phyloP scores from a whole-genome alignment of 2,888 invertebrate species.

The Panzeria rudis region DNA sequence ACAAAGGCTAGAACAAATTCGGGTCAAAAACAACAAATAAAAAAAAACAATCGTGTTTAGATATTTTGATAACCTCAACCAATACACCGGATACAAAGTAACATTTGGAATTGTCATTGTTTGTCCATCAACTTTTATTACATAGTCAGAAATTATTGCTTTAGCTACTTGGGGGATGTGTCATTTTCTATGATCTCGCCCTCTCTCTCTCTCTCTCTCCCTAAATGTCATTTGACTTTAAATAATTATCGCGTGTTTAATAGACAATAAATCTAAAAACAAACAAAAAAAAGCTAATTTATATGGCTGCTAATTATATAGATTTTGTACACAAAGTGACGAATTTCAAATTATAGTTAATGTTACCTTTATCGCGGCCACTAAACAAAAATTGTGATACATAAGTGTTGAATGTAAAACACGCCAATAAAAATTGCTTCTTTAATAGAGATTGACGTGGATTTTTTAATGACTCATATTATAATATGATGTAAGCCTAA shows the following conservation, averaged over 20 bases:
- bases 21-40: not conserved
- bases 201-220: too few species aligned
- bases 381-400: slow-evolving; percentile 27
- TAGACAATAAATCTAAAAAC: slow-evolving; percentile 10
- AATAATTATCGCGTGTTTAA: slow-evolving; percentile 49
- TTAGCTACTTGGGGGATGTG: not conserved
- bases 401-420: slow-evolving; percentile 42
- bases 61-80: not conserved
- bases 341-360: slow-evolving; percentile 34
- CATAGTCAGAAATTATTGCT: slow-evolving; percentile 3
- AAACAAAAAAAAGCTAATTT: slow-evolving; percentile 2
- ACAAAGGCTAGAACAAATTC: not conserved
- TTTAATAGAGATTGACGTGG: slow-evolving; percentile 51
- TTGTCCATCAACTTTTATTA: slow-evolving; percentile 3
- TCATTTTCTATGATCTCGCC: not conserved
- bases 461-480: slow-evolving; percentile 39
- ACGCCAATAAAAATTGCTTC: slow-evolving; percentile 24
- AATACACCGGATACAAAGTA: not conserved
- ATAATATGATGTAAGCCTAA: slow-evolving; percentile 19
- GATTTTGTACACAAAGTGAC: slow-evolving; percentile 43
- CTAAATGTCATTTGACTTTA: slow-evolving; percentile 1
- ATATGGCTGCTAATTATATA: slow-evolving; percentile 32
- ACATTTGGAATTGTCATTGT: not conserved
- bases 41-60: not conserved
- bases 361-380: slow-evolving; percentile 7